A percentile compares a stretch with the other conserved stretches of the same genome.
Conservation (phyloP, 1,140 invertebrate species). For the Aphaenogaster floridana region DNA sequence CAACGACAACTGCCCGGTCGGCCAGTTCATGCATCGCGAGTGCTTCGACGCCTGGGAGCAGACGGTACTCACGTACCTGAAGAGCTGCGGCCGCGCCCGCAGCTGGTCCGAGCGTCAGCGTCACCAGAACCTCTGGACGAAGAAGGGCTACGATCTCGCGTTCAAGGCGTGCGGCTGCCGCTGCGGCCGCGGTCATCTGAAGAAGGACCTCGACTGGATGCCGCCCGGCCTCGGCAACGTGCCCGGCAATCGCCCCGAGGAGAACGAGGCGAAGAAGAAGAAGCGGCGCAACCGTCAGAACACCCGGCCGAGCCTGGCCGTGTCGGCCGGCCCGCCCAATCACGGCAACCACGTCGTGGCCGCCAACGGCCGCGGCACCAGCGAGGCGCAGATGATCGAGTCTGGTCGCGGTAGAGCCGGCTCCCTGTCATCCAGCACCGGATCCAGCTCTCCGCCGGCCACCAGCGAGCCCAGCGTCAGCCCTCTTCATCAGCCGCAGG, state of each 20-base stretch:
- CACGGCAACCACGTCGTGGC: constrained; percentile 81
- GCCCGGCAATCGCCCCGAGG: constrained; percentile 84
- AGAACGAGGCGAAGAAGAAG: constrained; percentile 90
- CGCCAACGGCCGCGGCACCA: constrained; percentile 76
- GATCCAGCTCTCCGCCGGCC: constrained; percentile 90
- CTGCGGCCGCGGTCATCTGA: constrained; percentile 95
- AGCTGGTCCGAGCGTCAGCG: constrained; percentile 98
- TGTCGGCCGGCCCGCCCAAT: constrained; percentile 84
- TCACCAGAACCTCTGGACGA: constrained; percentile 98
- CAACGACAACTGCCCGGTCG: constrained; percentile 95
- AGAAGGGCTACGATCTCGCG: constrained; percentile 98
- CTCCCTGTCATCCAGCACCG: constrained; percentile 90
- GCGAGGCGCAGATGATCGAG: constrained; percentile 82
- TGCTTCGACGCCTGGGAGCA: constrained; percentile 98
- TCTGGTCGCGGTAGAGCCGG: constrained; percentile 88
- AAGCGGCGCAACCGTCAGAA: constrained; percentile 90
- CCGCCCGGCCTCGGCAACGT: constrained; percentile 88
- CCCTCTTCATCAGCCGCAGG: constrained; percentile 88
- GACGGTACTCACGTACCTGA: constrained; percentile 94
- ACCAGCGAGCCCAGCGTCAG: constrained; percentile 91
- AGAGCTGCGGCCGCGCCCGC: constrained; percentile 95
- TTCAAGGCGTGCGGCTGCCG: constrained; percentile 96
- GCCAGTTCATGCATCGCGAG: constrained; percentile 97
- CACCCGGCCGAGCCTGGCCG: constrained; percentile 88
- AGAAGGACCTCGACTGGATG: constrained; percentile 97